Conservation (phyloP, 2,797 vertebrate species). For the Spinus pinus region DNA sequence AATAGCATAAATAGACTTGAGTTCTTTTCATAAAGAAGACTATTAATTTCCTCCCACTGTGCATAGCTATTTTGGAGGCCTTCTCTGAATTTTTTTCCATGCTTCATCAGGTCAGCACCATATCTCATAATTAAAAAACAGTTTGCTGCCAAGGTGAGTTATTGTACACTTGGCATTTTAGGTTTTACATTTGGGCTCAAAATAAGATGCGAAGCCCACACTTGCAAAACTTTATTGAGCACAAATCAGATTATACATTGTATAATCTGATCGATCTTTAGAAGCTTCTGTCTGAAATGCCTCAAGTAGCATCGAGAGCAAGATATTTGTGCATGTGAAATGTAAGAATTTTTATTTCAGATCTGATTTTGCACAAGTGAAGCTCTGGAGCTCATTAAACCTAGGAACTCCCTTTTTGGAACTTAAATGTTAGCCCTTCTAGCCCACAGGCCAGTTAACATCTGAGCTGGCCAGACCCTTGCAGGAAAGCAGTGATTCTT, state of each 20-base stretch:
- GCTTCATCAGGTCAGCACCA: neutral
- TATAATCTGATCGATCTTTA: fast-evolving
- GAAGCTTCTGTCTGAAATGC: neutral
- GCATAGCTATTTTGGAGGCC: neutral
- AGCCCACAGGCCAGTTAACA: neutral
- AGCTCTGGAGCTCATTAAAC: neutral
- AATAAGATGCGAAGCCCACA: neutral
- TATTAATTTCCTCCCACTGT: neutral
- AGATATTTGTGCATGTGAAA: neutral
- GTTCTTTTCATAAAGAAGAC: neutral
- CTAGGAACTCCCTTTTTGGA: neutral
- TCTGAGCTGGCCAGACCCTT: neutral
- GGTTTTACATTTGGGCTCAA: neutral
- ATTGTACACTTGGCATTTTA: neutral
- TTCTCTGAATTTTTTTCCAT: neutral
- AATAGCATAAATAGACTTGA: neutral
- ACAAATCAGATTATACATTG: neutral
- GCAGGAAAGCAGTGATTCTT: neutral
- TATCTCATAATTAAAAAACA: neutral
- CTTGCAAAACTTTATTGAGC: neutral
- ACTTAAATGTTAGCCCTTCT: neutral
- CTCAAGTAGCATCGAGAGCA: neutral
- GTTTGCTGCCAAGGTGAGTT: neutral
- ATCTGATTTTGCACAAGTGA: neutral
- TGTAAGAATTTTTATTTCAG: neutral